Conservation (phyloP, 1,140 invertebrate species). For the Drosophila mauritiana region DNA sequence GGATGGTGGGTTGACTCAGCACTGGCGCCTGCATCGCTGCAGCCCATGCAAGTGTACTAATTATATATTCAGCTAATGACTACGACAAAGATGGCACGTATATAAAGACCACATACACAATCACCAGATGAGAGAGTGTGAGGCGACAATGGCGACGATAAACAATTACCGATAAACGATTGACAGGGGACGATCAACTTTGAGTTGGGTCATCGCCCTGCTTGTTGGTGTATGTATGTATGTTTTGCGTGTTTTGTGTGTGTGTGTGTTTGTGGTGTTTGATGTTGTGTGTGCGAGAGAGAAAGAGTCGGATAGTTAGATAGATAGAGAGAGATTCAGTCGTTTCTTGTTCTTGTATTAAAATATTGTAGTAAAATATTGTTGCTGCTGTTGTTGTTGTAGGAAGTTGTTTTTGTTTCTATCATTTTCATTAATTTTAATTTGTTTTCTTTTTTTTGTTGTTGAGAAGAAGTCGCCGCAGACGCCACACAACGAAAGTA, state of each 20-base stretch:
- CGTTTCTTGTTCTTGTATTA: constrained; percentile 62
- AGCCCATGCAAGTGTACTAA: constrained; percentile 33
- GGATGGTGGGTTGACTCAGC: background rate
- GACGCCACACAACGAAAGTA: constrained; percentile 78
- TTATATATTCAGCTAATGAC: constrained; percentile 79
- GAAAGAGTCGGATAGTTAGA: constrained; percentile 55
- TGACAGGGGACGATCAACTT: constrained; percentile 56
- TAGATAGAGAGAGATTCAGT: constrained; percentile 69
- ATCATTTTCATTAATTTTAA: constrained; percentile 31
- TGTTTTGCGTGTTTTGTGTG: constrained; percentile 9
- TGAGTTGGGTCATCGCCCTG: constrained; percentile 53
- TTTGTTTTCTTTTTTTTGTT: constrained; percentile 27
- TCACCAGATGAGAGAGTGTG: constrained; percentile 83
- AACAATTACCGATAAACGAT: constrained; percentile 46
- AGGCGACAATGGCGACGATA: constrained; percentile 76
- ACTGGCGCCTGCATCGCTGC: constrained; percentile 54
- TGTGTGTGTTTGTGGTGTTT: constrained; percentile 13
- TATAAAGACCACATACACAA: constrained; percentile 84
- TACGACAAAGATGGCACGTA: constrained; percentile 84
- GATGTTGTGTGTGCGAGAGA: constrained; percentile 39
- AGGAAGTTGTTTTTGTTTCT: constrained; percentile 44
- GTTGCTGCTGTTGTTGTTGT: constrained; percentile 45
- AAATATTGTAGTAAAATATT: constrained; percentile 66
- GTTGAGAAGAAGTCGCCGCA: constrained; percentile 57
- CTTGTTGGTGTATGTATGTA: constrained; percentile 18